These are phyloP conservation scores for Echeneis naucrates DNA, from an alignment of 2,797 vertebrate genomes.

Conservation along the genomic window DNA sequence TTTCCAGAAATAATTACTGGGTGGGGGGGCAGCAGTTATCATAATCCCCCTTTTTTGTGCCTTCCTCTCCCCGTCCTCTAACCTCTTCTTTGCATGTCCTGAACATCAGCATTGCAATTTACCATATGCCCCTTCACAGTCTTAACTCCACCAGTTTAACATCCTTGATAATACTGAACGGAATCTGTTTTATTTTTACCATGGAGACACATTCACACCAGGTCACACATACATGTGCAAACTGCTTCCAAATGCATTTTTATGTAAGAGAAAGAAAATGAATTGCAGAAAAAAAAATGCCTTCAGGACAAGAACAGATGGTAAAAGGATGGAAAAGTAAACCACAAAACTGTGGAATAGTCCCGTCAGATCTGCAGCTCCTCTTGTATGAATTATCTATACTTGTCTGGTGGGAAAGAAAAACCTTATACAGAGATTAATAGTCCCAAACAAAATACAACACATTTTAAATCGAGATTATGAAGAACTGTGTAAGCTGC, in stretches of 20 bases:
- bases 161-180: slow-evolving; percentile 28
- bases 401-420: neutral
- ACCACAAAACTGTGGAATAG: slow-evolving; percentile 9
- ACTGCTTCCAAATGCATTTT: neutral
- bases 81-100: slow-evolving; percentile 35
- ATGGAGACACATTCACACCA: slow-evolving; percentile 7
- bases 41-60: slow-evolving; percentile 42
- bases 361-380: slow-evolving; percentile 5
- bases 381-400: neutral
- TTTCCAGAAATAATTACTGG: slow-evolving; percentile 57
- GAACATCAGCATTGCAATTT: slow-evolving; percentile 34
- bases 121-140: slow-evolving; percentile 6
- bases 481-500: neutral
- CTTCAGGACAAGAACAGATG: neutral
- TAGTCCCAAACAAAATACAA: neutral
- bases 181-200: slow-evolving; percentile 18
- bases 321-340: slow-evolving; percentile 17
- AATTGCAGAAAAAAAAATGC: neutral
- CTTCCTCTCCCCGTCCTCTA: neutral
- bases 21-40: slow-evolving; percentile 28
- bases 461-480: neutral
- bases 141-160: neutral
- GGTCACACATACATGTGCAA: neutral
- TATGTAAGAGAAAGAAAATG: neutral
- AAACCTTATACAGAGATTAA: neutral